Percentiles rank a stretch among this genome's conserved stretches.
Evolutionary conservation across 2,113 vertebrate genomes (phyloP).

Genomic region (Phylloscopus whistleri): DNA sequence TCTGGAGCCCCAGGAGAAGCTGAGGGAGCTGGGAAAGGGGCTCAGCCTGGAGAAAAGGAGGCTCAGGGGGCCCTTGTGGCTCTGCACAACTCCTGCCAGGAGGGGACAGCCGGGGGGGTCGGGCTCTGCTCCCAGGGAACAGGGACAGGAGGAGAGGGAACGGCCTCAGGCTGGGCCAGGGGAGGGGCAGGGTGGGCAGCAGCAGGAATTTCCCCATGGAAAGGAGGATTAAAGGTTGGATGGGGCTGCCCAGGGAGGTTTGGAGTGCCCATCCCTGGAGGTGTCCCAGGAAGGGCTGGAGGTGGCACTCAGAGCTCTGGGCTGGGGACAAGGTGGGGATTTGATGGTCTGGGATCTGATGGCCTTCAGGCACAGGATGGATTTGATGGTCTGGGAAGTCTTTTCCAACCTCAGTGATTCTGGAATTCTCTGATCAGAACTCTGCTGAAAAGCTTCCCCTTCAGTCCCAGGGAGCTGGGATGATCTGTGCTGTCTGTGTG

Average conservation of each 20-base stretch:
- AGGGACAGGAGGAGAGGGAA: background rate
- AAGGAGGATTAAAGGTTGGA: rapidly evolving
- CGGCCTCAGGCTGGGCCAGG: background rate
- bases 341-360: background rate
- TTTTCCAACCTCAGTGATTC: background rate
- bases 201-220: background rate
- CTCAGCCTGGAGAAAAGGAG: too few relatives aligned
- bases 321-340: background rate
- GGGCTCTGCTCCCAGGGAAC: background rate
- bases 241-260: background rate
- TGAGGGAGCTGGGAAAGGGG: background rate
- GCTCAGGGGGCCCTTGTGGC: background rate
- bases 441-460: background rate
- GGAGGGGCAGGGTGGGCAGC: background rate
- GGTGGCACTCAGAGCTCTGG: rapidly evolving
- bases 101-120: background rate
- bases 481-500: background rate
- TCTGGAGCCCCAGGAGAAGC: background rate
- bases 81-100: background rate
- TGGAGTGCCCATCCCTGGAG: background rate
- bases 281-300: rapidly evolving
- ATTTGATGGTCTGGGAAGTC: too few relatives aligned
- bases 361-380: rapidly evolving
- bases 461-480: background rate
- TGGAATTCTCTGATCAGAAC: background rate